These are phyloP conservation scores for Eutolmus rufibarbis DNA, from an alignment of 2,888 invertebrate genomes.

Conservation along the genomic window DNA sequence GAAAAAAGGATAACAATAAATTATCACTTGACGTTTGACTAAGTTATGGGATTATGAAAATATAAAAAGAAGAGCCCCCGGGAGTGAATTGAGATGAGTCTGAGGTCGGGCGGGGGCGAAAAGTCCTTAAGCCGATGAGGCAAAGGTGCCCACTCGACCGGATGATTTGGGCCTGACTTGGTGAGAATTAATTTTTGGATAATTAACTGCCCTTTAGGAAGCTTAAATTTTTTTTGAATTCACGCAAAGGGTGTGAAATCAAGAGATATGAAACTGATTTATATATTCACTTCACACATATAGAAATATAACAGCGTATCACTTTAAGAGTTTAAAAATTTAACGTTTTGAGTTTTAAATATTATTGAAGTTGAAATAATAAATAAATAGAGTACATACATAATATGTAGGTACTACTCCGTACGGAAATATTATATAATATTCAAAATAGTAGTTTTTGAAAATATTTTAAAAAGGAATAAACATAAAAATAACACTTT, in stretches of 20 bases:
- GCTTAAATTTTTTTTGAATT: neutral
- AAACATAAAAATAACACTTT: no score
- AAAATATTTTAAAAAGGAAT: no score
- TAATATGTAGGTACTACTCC: no score
- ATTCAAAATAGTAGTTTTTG: no score
- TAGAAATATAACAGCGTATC: no score
- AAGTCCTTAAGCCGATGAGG: neutral
- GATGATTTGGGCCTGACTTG: neutral
- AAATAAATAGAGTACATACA: no score
- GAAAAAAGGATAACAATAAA: slow-evolving; percentile 17
- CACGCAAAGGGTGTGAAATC: neutral
- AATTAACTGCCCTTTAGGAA: neutral
- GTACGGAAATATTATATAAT: no score
- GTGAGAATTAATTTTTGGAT: neutral
- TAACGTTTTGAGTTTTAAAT: no score
- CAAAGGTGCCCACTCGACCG: neutral
- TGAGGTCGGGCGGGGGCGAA: neutral
- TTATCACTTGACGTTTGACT: slow-evolving; percentile 23
- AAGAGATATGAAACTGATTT: neutral
- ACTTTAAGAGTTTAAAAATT: no score
- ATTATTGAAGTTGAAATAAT: no score
- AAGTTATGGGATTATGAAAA: slow-evolving; percentile 29
- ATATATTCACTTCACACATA: no score
- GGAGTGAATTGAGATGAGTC: neutral
- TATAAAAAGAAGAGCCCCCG: neutral